Percentiles rank a stretch among this genome's conserved stretches.
phyloP scores from a whole-genome alignment of 2,113 vertebrate species.

The Aegotheles bennettii region DNA sequence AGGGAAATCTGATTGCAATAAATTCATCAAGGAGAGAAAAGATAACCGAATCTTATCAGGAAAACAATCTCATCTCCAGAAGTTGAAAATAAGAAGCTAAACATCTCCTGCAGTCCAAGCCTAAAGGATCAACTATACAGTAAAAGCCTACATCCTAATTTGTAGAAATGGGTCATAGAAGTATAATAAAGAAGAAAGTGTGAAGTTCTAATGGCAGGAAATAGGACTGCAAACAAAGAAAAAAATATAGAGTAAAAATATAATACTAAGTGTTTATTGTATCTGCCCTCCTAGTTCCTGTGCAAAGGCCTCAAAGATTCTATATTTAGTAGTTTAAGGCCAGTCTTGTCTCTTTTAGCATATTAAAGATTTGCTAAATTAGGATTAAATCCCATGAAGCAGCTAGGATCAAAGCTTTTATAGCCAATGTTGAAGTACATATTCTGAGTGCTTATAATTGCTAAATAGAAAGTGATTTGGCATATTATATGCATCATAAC shows the following conservation, averaged over 20 bases:
- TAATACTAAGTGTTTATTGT: neutral
- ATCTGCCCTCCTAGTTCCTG: neutral
- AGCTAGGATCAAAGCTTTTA: slow-evolving; percentile 55
- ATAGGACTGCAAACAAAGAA: neutral
- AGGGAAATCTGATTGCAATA: neutral
- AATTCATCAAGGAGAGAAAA: neutral
- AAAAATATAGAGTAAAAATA: slow-evolving; percentile 2
- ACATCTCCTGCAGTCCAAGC: neutral
- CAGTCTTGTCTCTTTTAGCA: slow-evolving; percentile 34
- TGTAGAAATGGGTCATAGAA: neutral
- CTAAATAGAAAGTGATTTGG: slow-evolving; percentile 43
- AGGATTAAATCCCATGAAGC: slow-evolving; percentile 38
- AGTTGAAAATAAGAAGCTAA: neutral
- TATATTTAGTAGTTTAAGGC: slow-evolving; percentile 30
- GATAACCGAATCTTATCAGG: neutral
- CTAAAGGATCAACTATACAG: neutral
- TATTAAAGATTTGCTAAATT: slow-evolving; percentile 53
- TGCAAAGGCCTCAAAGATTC: slow-evolving; percentile 22
- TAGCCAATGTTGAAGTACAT: slow-evolving; percentile 9
- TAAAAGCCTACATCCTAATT: neutral
- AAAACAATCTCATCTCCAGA: neutral
- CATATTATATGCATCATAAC: slow-evolving; percentile 50
- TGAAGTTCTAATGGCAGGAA: neutral
- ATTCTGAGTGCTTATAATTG: slow-evolving; percentile 52
- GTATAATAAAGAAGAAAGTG: neutral